Conservation (phyloP, 2,113 vertebrate species). For the Atlantisia rogersi region DNA sequence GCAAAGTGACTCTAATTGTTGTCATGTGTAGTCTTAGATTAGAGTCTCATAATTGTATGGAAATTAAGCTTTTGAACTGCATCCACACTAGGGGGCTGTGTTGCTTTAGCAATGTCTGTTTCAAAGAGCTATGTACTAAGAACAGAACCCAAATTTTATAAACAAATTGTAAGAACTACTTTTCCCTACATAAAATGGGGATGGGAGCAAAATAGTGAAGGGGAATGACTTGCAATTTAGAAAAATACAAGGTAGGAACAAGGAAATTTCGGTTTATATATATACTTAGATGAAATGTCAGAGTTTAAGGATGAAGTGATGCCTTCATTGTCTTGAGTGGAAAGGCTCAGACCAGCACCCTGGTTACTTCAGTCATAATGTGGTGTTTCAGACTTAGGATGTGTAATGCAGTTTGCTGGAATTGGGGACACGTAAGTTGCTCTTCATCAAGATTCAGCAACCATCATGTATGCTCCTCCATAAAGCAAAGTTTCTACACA, state of each 20-base stretch:
- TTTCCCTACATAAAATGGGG: not conserved
- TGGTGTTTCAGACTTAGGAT: not conserved
- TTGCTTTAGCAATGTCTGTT: not conserved
- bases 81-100: conserved; percentile 43
- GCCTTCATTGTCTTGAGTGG: not conserved
- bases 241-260: not conserved
- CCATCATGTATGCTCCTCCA: not conserved
- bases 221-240: not conserved
- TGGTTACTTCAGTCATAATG: not conserved
- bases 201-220: not conserved
- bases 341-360: not conserved
- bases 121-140: not conserved
- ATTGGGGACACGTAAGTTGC: not conserved
- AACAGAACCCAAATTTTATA: not conserved
- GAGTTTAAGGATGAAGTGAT: not conserved
- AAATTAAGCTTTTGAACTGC: not conserved
- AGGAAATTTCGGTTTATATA: not conserved
- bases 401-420: not conserved
- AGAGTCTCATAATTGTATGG: not conserved
- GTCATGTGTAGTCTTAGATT: not conserved
- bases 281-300: not conserved
- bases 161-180: not conserved
- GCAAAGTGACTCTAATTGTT: not conserved
- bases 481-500: not conserved
- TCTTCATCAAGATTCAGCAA: not conserved